Percentiles rank a stretch among this genome's conserved stretches.
Conservation (phyloP, 2,113 vertebrate genomes). For the Psophia crepitans region DNA sequence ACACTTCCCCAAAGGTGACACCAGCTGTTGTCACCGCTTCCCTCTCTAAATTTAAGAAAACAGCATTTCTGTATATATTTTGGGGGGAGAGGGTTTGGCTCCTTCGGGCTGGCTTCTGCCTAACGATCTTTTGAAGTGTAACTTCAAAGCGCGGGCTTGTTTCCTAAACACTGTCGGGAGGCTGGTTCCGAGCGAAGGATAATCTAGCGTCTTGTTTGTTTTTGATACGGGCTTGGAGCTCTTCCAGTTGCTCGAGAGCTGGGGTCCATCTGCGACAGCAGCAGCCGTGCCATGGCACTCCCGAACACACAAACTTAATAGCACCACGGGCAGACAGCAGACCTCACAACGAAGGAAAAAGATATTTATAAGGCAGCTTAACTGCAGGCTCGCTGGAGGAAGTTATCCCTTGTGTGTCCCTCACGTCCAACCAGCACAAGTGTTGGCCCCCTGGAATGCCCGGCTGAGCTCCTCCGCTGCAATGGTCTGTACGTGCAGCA, state of each 20-base stretch:
- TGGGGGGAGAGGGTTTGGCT: background rate
- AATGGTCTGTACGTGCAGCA: rapidly evolving
- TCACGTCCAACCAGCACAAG: rapidly evolving
- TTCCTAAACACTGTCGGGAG: background rate
- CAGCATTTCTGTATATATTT: background rate
- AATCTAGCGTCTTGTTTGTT: background rate
- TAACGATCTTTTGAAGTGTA: background rate
- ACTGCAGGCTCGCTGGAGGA: rapidly evolving
- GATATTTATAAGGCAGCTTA: background rate
- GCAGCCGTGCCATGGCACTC: rapidly evolving
- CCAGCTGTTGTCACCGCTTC: background rate
- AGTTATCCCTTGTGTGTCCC: background rate
- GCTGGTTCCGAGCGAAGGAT: background rate
- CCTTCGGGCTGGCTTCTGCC: background rate
- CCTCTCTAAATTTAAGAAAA: background rate
- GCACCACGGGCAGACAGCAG: rapidly evolving
- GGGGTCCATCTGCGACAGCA: background rate
- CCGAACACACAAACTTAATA: rapidly evolving
- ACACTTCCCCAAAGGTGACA: background rate
- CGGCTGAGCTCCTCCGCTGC: background rate
- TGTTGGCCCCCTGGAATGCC: background rate
- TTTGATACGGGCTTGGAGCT: background rate
- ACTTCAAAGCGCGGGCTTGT: slow-evolving; percentile 17
- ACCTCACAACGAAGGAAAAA: background rate
- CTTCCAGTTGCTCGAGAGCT: background rate